A percentile compares a stretch with the other conserved stretches of the same genome.
These are phyloP conservation scores for Trididemnum miniatum DNA, from an alignment of 23 tunicate species.

Conservation along the genomic window DNA sequence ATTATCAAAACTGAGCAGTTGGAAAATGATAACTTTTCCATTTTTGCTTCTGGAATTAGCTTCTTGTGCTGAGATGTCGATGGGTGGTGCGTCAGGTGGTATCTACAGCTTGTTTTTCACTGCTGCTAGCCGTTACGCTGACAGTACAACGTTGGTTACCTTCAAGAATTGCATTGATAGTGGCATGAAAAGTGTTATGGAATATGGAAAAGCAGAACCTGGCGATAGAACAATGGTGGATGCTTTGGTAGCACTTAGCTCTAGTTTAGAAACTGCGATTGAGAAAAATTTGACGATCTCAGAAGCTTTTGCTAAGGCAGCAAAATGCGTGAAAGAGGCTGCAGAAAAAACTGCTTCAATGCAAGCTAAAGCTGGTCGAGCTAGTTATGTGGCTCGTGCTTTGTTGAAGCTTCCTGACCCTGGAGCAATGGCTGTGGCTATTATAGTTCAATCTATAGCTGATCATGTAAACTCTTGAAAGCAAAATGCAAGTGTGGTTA, in stretches of 20 bases:
- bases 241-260: conserved; percentile 49
- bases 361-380: conserved; percentile 96
- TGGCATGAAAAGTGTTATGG: conserved; percentile 57
- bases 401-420: conserved; percentile 82
- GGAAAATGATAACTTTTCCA: conserved; percentile 20
- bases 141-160: neutral
- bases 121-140: conserved; percentile 60
- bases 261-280: conserved; percentile 11
- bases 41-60: conserved; percentile 53
- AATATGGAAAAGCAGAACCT: conserved; percentile 88
- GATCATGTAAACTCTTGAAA: neutral
- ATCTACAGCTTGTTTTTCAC: conserved; percentile 89
- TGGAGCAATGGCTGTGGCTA: conserved; percentile 84
- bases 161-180: conserved; percentile 35
- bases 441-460: conserved; percentile 51
- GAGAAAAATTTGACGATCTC: neutral
- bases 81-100: conserved; percentile 94
- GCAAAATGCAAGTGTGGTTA: too few species aligned
- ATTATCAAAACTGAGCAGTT: conserved; percentile 21
- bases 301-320: neutral
- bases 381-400: conserved; percentile 75
- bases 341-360: conserved; percentile 73
- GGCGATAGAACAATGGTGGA: conserved; percentile 97
- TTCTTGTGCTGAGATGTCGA: conserved; percentile 65
- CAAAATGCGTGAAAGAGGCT: conserved; percentile 38